Evolutionary conservation across 2,888 invertebrate species (phyloP).

Genomic region (Protula sp.): DNA sequence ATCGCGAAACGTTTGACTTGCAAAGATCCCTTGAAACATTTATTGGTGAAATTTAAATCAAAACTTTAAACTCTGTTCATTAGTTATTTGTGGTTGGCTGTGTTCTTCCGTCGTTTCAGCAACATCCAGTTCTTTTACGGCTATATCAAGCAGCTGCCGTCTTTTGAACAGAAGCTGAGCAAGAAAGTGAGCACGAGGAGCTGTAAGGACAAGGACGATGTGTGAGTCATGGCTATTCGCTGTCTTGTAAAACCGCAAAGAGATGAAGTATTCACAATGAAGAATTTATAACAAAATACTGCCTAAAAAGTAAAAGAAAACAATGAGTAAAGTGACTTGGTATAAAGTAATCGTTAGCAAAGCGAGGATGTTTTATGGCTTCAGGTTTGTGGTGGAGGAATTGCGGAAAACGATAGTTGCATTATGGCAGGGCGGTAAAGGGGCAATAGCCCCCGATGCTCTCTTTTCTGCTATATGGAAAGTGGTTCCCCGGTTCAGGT

Average conservation of each 20-base stretch:
- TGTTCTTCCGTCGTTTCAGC: constrained; percentile 55
- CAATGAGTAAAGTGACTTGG: too few species aligned
- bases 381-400: constrained; percentile 72
- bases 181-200: constrained; percentile 37
- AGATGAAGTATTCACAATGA: too few species aligned
- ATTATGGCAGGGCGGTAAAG: constrained; percentile 66
- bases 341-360: too few species aligned
- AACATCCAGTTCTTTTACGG: constrained; percentile 78
- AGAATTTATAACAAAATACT: too few species aligned
- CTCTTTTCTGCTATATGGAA: constrained; percentile 73
- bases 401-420: constrained; percentile 71
- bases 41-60: too few species aligned
- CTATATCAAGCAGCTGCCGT: constrained; percentile 73
- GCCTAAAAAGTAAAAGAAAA: too few species aligned
- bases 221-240: constrained; percentile 50
- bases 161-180: constrained; percentile 60
- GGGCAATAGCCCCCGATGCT: constrained; percentile 74
- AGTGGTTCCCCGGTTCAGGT: constrained; percentile 73
- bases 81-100: background rate
- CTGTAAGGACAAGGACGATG: constrained; percentile 41
- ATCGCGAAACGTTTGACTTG: too few species aligned
- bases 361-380: constrained; percentile 2
- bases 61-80: background rate
- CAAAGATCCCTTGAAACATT: too few species aligned
- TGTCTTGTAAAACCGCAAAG: too few species aligned